These are phyloP conservation scores for Drosophila littoralis DNA, from an alignment of 1,140 invertebrate species.

Conservation along the genomic window DNA sequence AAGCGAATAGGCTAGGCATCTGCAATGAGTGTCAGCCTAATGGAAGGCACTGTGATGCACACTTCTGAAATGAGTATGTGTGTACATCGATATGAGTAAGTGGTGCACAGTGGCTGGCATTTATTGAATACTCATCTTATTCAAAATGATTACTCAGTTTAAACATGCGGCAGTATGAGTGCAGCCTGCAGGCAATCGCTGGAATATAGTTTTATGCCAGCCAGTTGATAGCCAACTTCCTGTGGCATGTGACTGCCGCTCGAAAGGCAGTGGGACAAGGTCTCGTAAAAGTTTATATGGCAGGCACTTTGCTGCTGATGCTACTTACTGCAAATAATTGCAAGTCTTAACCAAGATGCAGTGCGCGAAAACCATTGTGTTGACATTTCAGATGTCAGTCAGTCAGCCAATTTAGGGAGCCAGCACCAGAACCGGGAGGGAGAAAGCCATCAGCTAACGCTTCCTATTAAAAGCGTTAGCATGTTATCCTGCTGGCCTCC, in stretches of 20 bases:
- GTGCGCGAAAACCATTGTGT: slow-evolving; percentile 44
- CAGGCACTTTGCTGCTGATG: slow-evolving; percentile 55
- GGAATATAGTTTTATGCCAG: slow-evolving; percentile 23
- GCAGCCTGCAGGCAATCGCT: slow-evolving; percentile 5
- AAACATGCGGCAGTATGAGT: slow-evolving; percentile 2
- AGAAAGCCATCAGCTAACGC: slow-evolving; percentile 24
- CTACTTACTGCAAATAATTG: slow-evolving; percentile 67
- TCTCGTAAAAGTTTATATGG: slow-evolving; percentile 66
- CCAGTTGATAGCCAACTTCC: slow-evolving; percentile 45
- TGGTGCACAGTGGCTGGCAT: background rate
- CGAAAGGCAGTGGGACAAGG: slow-evolving; percentile 9
- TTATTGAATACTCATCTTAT: slow-evolving; percentile 8
- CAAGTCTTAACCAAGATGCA: slow-evolving; percentile 47
- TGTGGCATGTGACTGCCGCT: slow-evolving; percentile 3
- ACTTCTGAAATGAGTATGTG: too few species aligned
- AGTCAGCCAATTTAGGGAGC: slow-evolving; percentile 8
- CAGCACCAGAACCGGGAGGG: slow-evolving; percentile 7
- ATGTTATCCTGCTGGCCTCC: slow-evolving; percentile 31
- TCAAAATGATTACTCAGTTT: slow-evolving; percentile 7
- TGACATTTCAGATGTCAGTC: slow-evolving; percentile 59
- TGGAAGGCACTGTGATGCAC: too few species aligned
- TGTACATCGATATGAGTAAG: background rate
- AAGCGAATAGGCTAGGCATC: too few species aligned
- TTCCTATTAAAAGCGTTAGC: slow-evolving; percentile 72
- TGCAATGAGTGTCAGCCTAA: too few species aligned